Conservation (phyloP, 1,140 invertebrate genomes). For the Lasioglossum albipes region DNA sequence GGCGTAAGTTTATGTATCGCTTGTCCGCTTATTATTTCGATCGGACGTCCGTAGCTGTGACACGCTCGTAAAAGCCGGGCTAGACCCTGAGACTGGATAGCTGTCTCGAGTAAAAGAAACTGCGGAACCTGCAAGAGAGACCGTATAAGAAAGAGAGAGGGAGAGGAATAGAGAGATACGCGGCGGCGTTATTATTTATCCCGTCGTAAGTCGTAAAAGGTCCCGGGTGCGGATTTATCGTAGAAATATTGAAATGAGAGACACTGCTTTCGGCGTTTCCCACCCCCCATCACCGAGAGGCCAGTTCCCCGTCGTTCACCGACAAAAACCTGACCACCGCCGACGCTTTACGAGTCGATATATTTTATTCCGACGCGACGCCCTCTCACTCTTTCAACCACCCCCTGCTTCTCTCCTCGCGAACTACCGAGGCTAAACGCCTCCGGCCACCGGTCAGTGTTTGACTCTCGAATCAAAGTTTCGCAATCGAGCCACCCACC, state of each 20-base stretch:
- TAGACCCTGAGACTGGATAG: constrained; percentile 18
- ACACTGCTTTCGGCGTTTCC: constrained; percentile 40
- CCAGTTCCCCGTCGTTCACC: background rate
- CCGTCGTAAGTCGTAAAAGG: constrained; percentile 68
- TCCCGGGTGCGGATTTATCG: constrained; percentile 68
- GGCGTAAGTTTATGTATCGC: constrained; percentile 64
- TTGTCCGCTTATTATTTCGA: constrained; percentile 65
- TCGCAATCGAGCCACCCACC: constrained; percentile 7
- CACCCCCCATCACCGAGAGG: background rate
- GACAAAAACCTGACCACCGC: constrained; percentile 53
- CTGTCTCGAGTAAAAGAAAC: constrained; percentile 10
- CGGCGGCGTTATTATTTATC: constrained; percentile 71
- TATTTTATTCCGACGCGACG: constrained; percentile 60
- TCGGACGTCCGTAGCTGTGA: constrained; percentile 49
- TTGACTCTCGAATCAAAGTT: constrained; percentile 41
- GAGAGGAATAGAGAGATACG: constrained; percentile 7
- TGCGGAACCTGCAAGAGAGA: constrained; percentile 3
- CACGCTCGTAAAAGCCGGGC: constrained; percentile 61
- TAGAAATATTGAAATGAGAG: constrained; percentile 71
- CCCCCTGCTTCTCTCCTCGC: background rate
- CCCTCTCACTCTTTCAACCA: background rate
- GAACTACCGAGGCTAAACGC: no score
- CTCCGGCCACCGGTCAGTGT: no score
- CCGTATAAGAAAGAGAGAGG: no score
- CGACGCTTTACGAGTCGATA: constrained; percentile 60